phyloP scores from a whole-genome alignment of 2,888 invertebrate genomes.

The Frankliniella fusca region DNA sequence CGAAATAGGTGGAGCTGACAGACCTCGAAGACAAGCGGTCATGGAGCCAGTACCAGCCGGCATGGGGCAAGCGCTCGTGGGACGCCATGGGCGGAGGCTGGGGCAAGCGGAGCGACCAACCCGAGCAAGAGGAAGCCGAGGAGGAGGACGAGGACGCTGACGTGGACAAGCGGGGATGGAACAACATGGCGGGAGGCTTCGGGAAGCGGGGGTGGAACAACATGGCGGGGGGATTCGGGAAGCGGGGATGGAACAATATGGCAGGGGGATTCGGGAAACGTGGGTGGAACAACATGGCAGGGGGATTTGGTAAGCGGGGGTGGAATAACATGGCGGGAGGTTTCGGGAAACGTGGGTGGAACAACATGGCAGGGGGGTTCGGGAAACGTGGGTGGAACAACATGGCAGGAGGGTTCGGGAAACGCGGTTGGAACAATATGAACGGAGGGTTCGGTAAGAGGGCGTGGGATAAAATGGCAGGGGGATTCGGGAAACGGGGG shows the following conservation, averaged over 20 bases:
- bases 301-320: neutral
- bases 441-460: neutral
- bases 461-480: neutral
- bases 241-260: neutral
- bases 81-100: conserved; percentile 5
- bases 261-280: neutral
- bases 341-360: neutral
- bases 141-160: neutral
- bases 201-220: neutral
- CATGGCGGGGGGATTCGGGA: neutral
- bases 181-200: neutral
- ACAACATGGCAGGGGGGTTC: neutral
- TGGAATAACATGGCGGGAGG: neutral
- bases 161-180: conserved; percentile 6
- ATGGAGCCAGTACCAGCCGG: conserved; percentile 1
- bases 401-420: neutral
- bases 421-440: neutral
- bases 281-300: neutral
- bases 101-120: neutral
- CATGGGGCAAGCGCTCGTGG: neutral
- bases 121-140: neutral
- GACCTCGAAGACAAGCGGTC: conserved; percentile 18
- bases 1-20: neutral
- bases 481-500: neutral
- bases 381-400: neutral